Evolutionary conservation across 2,797 vertebrate genomes (phyloP).

Genomic region (Mastacembelus armatus): DNA sequence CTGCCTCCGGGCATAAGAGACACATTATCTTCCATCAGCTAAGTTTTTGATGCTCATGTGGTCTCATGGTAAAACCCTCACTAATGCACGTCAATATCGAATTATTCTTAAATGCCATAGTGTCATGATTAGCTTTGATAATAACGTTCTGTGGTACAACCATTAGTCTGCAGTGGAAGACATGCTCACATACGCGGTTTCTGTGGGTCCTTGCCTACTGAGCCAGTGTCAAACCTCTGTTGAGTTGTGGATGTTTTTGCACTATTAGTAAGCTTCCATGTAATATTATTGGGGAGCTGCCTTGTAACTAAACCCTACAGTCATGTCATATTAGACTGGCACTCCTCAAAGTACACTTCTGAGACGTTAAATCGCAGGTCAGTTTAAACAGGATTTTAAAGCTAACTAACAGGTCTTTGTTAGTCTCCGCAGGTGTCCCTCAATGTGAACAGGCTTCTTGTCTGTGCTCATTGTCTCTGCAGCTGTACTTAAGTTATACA

Average conservation of each 20-base stretch:
- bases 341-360: background rate
- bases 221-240: background rate
- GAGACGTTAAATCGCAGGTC: background rate
- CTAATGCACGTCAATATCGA: conserved; percentile 2
- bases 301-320: background rate
- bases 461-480: conserved; percentile 27
- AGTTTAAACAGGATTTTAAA: background rate
- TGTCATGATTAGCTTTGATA: conserved; percentile 6
- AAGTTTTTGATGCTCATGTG: background rate
- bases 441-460: conserved; percentile 19
- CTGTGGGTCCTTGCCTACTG: background rate
- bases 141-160: background rate
- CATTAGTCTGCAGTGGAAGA: background rate
- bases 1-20: background rate
- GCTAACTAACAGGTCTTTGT: conserved; percentile 23
- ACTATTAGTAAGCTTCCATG: too few relatives aligned
- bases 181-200: background rate
- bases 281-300: too few relatives aligned
- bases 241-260: background rate
- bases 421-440: conserved; percentile 13
- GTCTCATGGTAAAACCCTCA: background rate
- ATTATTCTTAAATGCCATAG: background rate
- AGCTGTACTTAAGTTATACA: conserved; percentile 29
- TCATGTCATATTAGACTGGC: background rate
- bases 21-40: background rate